Conservation (phyloP, 2,113 vertebrate species). For the Puntigrus tetrazona region DNA sequence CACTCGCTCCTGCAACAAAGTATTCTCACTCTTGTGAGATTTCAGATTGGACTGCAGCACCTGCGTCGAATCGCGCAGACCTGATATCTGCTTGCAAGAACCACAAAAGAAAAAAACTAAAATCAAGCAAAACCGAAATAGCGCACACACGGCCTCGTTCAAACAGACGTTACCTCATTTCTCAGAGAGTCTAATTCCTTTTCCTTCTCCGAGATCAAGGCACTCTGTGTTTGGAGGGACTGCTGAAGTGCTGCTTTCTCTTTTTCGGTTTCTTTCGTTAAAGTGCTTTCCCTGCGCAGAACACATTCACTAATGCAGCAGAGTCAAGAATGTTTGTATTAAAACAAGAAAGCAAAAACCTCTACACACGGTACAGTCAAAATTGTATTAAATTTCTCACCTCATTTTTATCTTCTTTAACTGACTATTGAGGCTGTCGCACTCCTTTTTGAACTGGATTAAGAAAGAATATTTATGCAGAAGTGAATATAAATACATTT, state of each 20-base stretch:
- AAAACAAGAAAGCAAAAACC: constrained; percentile 72
- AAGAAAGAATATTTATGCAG: neutral
- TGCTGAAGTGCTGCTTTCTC: constrained; percentile 87
- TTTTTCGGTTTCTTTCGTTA: constrained; percentile 84
- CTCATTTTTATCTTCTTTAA: constrained; percentile 91
- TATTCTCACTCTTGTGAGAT: constrained; percentile 85
- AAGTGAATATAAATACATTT: neutral
- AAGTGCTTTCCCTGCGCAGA: constrained; percentile 80
- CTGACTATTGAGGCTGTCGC: constrained; percentile 87
- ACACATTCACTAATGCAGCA: neutral
- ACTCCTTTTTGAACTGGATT: constrained; percentile 85
- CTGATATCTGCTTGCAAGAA: constrained; percentile 75
- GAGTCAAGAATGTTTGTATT: neutral
- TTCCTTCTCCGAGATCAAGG: constrained; percentile 91
- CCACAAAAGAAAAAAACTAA: neutral
- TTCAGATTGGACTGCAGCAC: constrained; percentile 82
- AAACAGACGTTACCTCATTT: constrained; percentile 69
- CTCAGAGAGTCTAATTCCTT: constrained; percentile 86
- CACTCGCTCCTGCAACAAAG: constrained; percentile 83
- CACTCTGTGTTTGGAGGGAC: constrained; percentile 86
- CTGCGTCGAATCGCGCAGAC: constrained; percentile 78
- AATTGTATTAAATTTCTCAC: constrained; percentile 66
- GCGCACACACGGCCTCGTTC: neutral
- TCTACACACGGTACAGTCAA: neutral
- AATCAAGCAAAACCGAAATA: neutral